Evolutionary conservation across 2,113 vertebrate species (phyloP).

Genomic region (Scatophagus argus): DNA sequence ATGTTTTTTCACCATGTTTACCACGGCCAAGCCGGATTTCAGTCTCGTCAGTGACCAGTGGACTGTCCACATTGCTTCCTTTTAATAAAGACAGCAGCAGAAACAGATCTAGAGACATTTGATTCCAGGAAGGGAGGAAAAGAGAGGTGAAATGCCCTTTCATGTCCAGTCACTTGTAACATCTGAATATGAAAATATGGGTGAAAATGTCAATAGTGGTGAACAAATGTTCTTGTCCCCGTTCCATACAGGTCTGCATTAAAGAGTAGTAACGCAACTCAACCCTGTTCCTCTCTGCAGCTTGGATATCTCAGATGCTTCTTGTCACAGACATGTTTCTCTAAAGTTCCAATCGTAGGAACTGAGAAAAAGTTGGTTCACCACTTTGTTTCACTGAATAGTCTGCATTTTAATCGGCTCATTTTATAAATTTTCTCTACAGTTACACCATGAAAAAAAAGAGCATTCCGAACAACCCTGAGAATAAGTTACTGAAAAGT

Average conservation of each 20-base stretch:
- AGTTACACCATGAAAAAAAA: no score
- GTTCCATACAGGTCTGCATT: background rate
- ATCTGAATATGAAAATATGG: background rate
- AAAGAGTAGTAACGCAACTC: background rate
- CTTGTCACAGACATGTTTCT: background rate
- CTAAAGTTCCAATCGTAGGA: background rate
- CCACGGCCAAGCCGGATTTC: constrained; percentile 24
- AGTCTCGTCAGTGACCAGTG: background rate
- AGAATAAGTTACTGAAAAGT: no score
- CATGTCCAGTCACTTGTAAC: background rate
- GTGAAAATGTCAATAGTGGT: background rate
- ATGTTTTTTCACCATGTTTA: no score
- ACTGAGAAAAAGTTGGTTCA: background rate
- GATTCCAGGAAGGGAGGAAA: background rate
- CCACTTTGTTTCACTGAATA: background rate
- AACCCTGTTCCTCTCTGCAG: background rate
- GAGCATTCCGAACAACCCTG: no score
- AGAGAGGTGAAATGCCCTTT: background rate
- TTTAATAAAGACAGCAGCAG: constrained; percentile 14
- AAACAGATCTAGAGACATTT: background rate
- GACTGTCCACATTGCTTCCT: constrained; percentile 20
- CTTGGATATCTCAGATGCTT: background rate
- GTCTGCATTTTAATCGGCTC: background rate
- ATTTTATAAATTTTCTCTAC: no score
- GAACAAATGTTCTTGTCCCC: background rate